Base-by-base conservation (phyloP, 2,888 invertebrate genomes). In the Urechis unicinctus region DNA sequence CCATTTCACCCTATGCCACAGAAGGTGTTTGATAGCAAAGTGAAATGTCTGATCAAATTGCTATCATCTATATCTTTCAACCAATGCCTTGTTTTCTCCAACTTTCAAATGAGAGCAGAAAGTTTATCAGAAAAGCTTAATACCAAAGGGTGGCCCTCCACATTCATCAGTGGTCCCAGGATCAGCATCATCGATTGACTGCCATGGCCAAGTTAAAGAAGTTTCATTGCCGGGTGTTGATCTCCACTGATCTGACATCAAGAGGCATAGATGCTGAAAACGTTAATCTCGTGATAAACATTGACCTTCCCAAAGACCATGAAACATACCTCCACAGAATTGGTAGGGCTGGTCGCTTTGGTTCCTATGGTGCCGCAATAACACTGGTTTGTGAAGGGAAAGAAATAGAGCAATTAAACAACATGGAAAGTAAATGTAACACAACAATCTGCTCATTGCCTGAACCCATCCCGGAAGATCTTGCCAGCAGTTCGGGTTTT, bases 221-320 rank as follows among this genome's bases (percentile, higher is more conserved):
- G 45, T 89, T 88, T 70, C 45, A 63, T 72, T 89, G 88, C 69
- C 84, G 91, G 64, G 87, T 95, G 67, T 81, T 98, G 58, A 82
- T 97, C 50, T 86, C 94, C 1, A 97, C 96, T 0, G 96, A 82
- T 70, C 66, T 83, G 66, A 81, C 81, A 52, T 61, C 71, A 44
- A 83, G 98, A 63, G 98, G 98, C 13, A 89, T 98, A 61, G 97
- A 98, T 82, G 90, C 89, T 1, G 87, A 89, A 63, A 88, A 91
- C 79, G 88, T 96, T 9, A 91, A 97, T 81, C 78, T 98, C 58
- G 89, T 98, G 0, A 83, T 98, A 6, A 96, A 97, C 78, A 84
- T 94, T 70, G 96, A 96, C 74, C 81, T 89, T 30, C 92, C 97
- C 0, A 60, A 61, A 43, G 74, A 77, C 50, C 86, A 87, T 53